These are phyloP conservation scores for Pelecanus crispus DNA, from an alignment of 2,113 vertebrate species.

Conservation along the genomic window DNA sequence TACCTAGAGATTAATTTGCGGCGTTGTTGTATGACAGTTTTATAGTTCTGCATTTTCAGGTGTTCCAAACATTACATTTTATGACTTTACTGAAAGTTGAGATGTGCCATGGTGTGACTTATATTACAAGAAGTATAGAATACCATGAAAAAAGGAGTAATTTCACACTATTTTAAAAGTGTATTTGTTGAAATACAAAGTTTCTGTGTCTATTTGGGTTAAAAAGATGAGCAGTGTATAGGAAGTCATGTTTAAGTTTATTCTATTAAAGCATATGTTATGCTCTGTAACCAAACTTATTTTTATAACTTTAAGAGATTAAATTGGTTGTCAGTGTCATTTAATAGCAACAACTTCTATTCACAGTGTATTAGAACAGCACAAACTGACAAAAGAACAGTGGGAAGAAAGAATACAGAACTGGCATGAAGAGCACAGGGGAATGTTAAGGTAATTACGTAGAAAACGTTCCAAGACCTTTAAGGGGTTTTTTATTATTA, in stretches of 20 bases:
- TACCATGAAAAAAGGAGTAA: not conserved
- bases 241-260: not conserved
- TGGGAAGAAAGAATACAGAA: constrained; percentile 99
- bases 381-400: constrained; percentile 97
- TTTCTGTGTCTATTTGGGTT: not conserved
- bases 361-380: constrained; percentile 92
- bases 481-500: not conserved
- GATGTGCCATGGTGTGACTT: not conserved
- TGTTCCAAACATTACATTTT: not conserved
- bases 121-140: not conserved
- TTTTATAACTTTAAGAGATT: not conserved
- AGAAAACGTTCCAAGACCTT: not conserved
- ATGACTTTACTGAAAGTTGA: not conserved
- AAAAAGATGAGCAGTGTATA: not conserved
- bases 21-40: not conserved
- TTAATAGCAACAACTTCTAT: constrained; percentile 1
- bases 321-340: not conserved
- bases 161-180: not conserved
- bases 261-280: not conserved
- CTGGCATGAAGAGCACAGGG: constrained; percentile 95
- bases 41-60: not conserved
- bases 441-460: constrained; percentile 86
- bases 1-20: not conserved
- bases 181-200: not conserved
- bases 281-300: not conserved